Percentiles rank a stretch among this genome's conserved stretches.
phyloP scores from a whole-genome alignment of 30 jellyfish, hydroid and myxozoan genomes.

The Pelagia noctiluca region DNA sequence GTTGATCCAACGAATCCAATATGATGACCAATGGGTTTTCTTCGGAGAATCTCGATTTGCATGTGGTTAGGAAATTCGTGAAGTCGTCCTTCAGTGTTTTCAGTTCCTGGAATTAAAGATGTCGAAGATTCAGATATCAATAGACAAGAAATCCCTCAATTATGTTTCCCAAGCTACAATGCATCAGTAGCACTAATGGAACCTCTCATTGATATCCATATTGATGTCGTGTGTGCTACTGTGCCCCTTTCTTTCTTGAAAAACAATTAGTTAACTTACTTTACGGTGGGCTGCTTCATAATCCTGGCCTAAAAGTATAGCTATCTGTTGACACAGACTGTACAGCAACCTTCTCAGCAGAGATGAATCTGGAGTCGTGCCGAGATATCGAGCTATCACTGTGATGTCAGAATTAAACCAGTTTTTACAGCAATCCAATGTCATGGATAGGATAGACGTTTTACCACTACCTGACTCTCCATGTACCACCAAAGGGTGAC shows the following conservation, averaged over 20 bases:
- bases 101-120: conserved; percentile 33
- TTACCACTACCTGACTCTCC: conserved; percentile 87
- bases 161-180: too few relatives aligned
- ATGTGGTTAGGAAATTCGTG: conserved; percentile 8
- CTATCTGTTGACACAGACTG: conserved; percentile 70
- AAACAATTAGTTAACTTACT: conserved; percentile 3
- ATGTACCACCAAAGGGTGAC: conserved; percentile 65
- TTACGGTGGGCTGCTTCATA: conserved; percentile 34
- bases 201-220: too few relatives aligned
- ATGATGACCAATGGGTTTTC: conserved; percentile 64
- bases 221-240: too few relatives aligned
- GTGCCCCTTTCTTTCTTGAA: too few relatives aligned
- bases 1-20: conserved; percentile 80
- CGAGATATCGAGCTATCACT: conserved; percentile 58
- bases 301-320: conserved; percentile 31
- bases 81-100: conserved; percentile 58
- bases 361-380: conserved; percentile 80
- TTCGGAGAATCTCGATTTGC: conserved; percentile 23
- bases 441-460: conserved; percentile 71
- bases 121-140: not conserved
- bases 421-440: conserved; percentile 11
- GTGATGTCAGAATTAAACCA: conserved; percentile 48
- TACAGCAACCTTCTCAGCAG: conserved; percentile 55
- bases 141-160: too few relatives aligned
- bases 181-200: too few relatives aligned